Conservation (phyloP, 2,888 invertebrate species). For the Agelastica alni region DNA sequence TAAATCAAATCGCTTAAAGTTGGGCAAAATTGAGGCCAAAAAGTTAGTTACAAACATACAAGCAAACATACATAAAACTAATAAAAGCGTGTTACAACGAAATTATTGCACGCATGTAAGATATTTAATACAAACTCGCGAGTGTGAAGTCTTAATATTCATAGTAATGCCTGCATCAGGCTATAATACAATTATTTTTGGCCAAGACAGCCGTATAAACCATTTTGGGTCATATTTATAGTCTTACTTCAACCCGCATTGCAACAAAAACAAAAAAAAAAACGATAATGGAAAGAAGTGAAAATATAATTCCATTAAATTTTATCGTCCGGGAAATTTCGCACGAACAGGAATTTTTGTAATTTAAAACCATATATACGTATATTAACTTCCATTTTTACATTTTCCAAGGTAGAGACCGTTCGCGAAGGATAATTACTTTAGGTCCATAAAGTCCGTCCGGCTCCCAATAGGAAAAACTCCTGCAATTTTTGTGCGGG, state of each 20-base stretch:
- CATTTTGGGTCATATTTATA: no score
- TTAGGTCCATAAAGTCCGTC: slow-evolving; percentile 13
- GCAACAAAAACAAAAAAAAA: neutral
- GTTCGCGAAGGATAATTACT: slow-evolving; percentile 1
- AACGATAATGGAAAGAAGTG: slow-evolving; percentile 6
- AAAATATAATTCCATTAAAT: slow-evolving; percentile 23
- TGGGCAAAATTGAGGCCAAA: no score
- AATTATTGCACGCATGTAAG: no score
- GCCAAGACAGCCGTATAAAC: no score
- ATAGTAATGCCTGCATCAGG: no score
- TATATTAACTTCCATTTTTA: neutral
- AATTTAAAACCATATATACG: slow-evolving; percentile 15
- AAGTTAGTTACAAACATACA: no score
- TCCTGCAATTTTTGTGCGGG: slow-evolving; percentile 4
- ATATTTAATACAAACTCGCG: no score
- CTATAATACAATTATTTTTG: no score
- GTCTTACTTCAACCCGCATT: neutral
- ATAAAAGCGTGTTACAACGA: no score
- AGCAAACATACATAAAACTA: no score
- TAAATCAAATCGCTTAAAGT: no score
- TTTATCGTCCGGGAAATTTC: slow-evolving; percentile 23
- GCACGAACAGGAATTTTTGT: slow-evolving; percentile 19
- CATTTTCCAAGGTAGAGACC: slow-evolving; percentile 5
- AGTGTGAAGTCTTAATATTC: no score
- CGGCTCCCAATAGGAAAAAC: neutral